These are phyloP conservation scores for Thunnus maccoyii DNA, from an alignment of 2,113 vertebrate species.

Conservation along the genomic window DNA sequence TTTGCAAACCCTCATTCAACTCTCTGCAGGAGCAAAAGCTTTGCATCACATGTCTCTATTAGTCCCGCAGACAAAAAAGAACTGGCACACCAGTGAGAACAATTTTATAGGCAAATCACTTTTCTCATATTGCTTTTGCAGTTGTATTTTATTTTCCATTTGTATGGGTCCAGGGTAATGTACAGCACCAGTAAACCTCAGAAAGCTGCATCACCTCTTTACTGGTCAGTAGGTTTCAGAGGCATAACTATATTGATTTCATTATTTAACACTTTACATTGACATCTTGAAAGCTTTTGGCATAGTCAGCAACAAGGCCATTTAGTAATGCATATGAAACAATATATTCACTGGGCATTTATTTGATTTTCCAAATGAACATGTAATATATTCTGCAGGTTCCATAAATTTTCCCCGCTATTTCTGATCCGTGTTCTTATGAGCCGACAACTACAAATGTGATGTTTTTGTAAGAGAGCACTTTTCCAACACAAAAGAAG, in stretches of 20 bases:
- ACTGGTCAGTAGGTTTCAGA: slow-evolving; percentile 2
- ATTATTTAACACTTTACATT: slow-evolving; percentile 14
- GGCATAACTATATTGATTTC: slow-evolving; percentile 22
- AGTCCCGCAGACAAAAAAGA: slow-evolving; percentile 11
- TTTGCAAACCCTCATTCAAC: slow-evolving; percentile 15
- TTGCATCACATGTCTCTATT: slow-evolving; percentile 31
- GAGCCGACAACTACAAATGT: background rate
- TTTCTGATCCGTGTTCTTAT: background rate
- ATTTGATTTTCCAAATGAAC: background rate
- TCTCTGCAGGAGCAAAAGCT: slow-evolving; percentile 7
- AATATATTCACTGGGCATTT: background rate
- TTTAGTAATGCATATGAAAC: slow-evolving; percentile 15
- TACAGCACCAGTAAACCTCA: background rate
- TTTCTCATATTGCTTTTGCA: slow-evolving; percentile 16
- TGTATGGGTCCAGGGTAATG: slow-evolving; percentile 25
- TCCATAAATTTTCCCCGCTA: background rate
- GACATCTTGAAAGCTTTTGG: background rate
- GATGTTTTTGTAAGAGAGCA: slow-evolving; percentile 16
- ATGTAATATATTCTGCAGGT: background rate
- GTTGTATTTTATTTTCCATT: slow-evolving; percentile 17
- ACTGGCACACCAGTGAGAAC: background rate
- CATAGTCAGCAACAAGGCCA: background rate
- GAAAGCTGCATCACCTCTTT: background rate
- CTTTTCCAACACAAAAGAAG: slow-evolving; percentile 1
- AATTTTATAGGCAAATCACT: slow-evolving; percentile 14